Evolutionary conservation across 1,140 invertebrate species (phyloP).

Genomic region (Globodera rostochiensis): DNA sequence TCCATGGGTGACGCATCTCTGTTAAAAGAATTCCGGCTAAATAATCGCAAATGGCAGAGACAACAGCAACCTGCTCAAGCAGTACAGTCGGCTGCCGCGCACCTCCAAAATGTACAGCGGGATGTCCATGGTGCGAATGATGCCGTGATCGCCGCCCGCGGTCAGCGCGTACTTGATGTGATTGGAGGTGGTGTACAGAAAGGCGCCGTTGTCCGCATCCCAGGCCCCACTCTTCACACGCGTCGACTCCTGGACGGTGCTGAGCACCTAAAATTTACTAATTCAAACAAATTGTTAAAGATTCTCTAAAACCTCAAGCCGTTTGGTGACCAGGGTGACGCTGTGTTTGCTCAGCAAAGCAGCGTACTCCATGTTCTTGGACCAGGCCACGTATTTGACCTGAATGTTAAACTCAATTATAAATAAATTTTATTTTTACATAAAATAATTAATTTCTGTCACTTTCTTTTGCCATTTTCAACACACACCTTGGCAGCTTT

Average conservation of each 20-base stretch:
- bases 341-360: constrained; percentile 89
- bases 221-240: constrained; percentile 95
- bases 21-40: constrained; percentile 9
- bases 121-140: constrained; percentile 92
- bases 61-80: constrained; percentile 84
- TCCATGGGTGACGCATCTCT: constrained; percentile 70
- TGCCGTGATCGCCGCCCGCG: constrained; percentile 95
- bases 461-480: background rate
- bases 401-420: constrained; percentile 72
- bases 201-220: constrained; percentile 91
- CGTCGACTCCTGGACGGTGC: constrained; percentile 90
- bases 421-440: no score
- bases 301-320: constrained; percentile 44
- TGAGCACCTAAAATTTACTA: constrained; percentile 71
- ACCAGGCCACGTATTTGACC: constrained; percentile 90
- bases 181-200: constrained; percentile 97
- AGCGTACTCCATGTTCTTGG: constrained; percentile 88
- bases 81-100: constrained; percentile 86
- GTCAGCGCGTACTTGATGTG: constrained; percentile 93
- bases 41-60: background rate
- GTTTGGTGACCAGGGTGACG: constrained; percentile 58
- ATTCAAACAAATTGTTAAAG: constrained; percentile 70
- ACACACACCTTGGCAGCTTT: constrained; percentile 49
- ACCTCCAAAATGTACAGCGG: constrained; percentile 94
- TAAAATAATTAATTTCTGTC: background rate